Evolutionary conservation across 1,140 invertebrate species (phyloP).

Genomic region (Zaprionus africanus): DNA sequence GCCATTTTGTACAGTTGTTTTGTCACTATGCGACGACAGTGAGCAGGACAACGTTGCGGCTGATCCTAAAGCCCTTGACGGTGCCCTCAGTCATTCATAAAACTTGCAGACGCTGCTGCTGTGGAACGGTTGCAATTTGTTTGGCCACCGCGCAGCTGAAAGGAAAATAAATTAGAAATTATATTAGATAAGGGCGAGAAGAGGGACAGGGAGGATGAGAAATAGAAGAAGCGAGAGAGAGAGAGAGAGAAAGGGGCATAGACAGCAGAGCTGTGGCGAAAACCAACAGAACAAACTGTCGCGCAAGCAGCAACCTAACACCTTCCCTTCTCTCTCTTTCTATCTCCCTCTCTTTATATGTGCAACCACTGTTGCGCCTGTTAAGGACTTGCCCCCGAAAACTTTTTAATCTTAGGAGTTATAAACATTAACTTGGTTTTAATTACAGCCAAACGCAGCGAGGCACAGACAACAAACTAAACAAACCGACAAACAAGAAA

Average conservation of each 20-base stretch:
- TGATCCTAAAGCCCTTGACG: conserved; percentile 26
- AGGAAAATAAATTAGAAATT: conserved; percentile 62
- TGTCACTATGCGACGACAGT: neutral
- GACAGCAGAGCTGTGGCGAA: neutral
- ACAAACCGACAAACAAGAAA: conserved; percentile 41
- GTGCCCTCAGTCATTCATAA: conserved; percentile 62
- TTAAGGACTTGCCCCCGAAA: conserved; percentile 38
- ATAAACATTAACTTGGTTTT: conserved; percentile 83
- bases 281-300: conserved; percentile 33
- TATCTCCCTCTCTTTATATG: neutral
- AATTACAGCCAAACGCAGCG: conserved; percentile 64
- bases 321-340: neutral
- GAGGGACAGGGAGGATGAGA: neutral
- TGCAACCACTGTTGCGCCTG: conserved; percentile 1
- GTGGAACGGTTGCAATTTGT: conserved; percentile 64
- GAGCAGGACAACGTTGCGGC: conserved; percentile 31
- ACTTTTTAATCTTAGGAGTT: conserved; percentile 45
- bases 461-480: conserved; percentile 39
- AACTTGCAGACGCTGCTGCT: conserved; percentile 55
- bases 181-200: conserved; percentile 42
- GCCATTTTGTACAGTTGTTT: conserved; percentile 63
- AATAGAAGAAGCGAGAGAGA: neutral
- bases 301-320: neutral
- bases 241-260: neutral
- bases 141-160: conserved; percentile 62